Evolutionary conservation across 2,888 invertebrate genomes (phyloP), one percentile per base, ranked within the genome.

Genomic region (Dioctria linearis): DNA sequence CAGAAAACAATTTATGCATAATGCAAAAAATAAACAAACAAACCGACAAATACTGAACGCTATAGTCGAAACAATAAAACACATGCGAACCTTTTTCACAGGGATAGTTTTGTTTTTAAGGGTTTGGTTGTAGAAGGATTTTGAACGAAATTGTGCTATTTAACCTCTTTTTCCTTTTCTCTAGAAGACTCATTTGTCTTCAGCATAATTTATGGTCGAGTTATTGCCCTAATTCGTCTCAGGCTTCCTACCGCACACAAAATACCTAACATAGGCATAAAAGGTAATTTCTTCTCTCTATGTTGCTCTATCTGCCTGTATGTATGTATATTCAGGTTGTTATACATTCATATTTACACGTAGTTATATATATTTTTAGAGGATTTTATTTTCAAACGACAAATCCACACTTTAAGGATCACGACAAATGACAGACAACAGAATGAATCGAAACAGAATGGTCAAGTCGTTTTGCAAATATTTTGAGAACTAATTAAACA

Each of bases 401-500:
- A 25, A 25, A 25, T 25, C 11, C 54, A 54, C 54, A 73, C 51
- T 40, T 73, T 13, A 54, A 40, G 73, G 49, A 8, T 46, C 37
- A 25, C 25, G 25, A 25, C 2, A 2, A 25, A 25, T 25, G 25
- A 25, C 25, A 25, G 25, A 25, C 25, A 25, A 25, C 25, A 25
- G 8, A 69, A 46, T 49, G 13, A 25, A 73, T 54, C 37, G 42
- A 37, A 54, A 51, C n/a, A 40, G 39, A 43, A 46, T 37, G 67
- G 67, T 25, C 13, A 63, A 76, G 76, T 76, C 25, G 63, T 61
- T 43, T 25, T 11, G 59, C 67, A 79, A 79, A 79, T 79, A 79
- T 79, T 79, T 79, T 79, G 67, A 40, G 79, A 67, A 79, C 79
- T 79, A 79, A 79, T 79, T 79, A 79, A 79, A 79, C 67, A 67